Percentiles rank a stretch among this genome's conserved stretches.
phyloP scores from a whole-genome alignment of 2,888 invertebrate genomes.

The Stenotaenia linearis region DNA sequence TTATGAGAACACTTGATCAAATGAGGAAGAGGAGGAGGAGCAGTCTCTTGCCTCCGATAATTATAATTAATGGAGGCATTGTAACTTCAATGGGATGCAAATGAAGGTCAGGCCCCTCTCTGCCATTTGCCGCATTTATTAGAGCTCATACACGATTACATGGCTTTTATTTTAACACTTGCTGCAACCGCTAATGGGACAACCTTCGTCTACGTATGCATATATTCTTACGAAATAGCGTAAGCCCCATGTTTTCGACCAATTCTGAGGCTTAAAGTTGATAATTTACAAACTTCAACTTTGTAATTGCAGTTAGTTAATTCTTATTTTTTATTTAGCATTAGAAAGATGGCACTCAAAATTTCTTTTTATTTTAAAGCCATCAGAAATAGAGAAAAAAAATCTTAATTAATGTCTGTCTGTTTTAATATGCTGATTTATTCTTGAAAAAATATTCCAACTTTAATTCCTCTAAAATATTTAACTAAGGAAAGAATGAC shows the following conservation, averaged over 20 bases:
- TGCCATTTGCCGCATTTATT: conserved; percentile 26
- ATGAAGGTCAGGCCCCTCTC: conserved; percentile 26
- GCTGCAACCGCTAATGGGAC: conserved; percentile 23
- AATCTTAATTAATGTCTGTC: not conserved
- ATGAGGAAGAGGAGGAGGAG: conserved; percentile 16
- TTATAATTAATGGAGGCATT: conserved; percentile 26
- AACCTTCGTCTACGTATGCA: not conserved
- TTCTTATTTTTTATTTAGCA: not conserved
- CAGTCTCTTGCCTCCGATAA: conserved; percentile 3
- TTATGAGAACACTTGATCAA: conserved; percentile 24
- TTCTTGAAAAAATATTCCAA: not conserved
- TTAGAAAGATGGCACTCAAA: not conserved
- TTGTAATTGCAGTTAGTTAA: not conserved
- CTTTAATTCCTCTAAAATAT: not conserved
- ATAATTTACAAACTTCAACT: not conserved
- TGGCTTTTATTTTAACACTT: conserved; percentile 14
- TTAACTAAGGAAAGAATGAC: not conserved
- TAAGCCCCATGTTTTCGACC: not conserved
- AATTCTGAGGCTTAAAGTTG: not conserved
- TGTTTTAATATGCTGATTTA: not conserved
- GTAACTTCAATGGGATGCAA: conserved; percentile 26
- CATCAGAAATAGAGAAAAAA: not conserved
- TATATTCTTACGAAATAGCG: not conserved
- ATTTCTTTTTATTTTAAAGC: not conserved
- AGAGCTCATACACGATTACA: conserved; percentile 26